Evolutionary conservation across 2,113 vertebrate species (phyloP).

Genomic region (Mirza zaza): DNA sequence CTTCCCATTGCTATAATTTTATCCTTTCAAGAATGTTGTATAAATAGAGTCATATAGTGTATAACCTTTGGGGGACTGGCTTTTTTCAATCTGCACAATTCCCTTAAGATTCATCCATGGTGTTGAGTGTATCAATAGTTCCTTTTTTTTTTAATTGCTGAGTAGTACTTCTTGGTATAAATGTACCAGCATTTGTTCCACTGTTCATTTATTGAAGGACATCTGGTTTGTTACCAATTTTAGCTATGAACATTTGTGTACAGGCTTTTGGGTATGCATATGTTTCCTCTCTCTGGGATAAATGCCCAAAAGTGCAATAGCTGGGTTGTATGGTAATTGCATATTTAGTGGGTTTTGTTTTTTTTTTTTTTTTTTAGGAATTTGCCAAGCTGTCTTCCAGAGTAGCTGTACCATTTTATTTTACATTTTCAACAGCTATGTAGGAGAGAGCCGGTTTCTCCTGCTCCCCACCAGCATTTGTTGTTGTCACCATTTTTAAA

Average conservation of each 20-base stretch:
- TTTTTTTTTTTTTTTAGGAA: neutral
- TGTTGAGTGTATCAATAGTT: neutral
- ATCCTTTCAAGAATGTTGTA: neutral
- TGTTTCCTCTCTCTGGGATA: neutral
- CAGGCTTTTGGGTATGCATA: neutral
- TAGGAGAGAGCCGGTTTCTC: neutral
- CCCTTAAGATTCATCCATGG: neutral
- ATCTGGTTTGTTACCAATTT: neutral
- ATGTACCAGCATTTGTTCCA: neutral
- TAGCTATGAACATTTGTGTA: neutral
- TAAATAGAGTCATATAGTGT: neutral
- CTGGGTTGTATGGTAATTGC: neutral
- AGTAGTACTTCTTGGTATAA: neutral
- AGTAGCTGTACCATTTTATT: too few relatives aligned
- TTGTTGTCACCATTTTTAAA: neutral
- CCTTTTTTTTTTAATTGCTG: neutral
- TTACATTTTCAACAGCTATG: neutral
- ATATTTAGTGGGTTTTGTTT: neutral
- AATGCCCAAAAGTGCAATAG: neutral
- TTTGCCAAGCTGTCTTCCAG: neutral
- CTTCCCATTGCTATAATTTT: neutral
- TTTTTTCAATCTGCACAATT: neutral
- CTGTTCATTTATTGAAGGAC: neutral
- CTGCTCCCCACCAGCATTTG: neutral
- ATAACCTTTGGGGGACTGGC: too few relatives aligned